phyloP scores from a whole-genome alignment of 2,888 invertebrate species.

The Ochlodes sylvanus region DNA sequence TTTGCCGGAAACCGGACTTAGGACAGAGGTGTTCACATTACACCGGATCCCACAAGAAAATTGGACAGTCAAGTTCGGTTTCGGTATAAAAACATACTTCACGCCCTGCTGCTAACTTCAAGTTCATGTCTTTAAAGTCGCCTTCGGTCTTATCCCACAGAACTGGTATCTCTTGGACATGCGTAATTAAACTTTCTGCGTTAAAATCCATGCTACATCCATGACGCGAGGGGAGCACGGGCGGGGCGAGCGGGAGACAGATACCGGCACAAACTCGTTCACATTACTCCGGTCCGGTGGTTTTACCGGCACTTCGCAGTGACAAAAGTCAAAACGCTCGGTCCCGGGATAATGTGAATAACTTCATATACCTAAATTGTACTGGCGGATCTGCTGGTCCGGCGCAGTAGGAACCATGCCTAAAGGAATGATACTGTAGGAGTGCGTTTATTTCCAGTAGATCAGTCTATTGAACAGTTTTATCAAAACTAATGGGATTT shows the following conservation, averaged over 20 bases:
- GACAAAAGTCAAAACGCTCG: constrained; percentile 49
- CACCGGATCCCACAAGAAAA: no score
- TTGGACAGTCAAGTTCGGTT: constrained; percentile 50
- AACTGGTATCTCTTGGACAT: constrained; percentile 48
- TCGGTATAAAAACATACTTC: constrained; percentile 51
- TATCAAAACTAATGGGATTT: no score
- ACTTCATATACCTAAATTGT: constrained; percentile 47
- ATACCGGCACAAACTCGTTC: constrained; percentile 41
- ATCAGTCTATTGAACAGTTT: no score
- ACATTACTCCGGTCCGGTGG: constrained; percentile 42
- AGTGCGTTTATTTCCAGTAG: no score
- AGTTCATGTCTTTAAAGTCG: constrained; percentile 46
- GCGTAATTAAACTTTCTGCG: constrained; percentile 47
- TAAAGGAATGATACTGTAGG: no score
- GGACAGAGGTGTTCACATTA: no score
- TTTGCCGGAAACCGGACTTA: no score
- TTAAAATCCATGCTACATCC: constrained; percentile 39
- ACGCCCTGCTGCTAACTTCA: constrained; percentile 47
- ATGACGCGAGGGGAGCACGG: constrained; percentile 45
- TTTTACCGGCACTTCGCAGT: constrained; percentile 45
- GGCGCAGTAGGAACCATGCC: constrained; percentile 30
- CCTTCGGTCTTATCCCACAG: constrained; percentile 49
- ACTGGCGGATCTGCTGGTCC: constrained; percentile 33
- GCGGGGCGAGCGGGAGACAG: constrained; percentile 42
- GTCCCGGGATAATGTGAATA: constrained; percentile 47